A percentile compares a stretch with the other conserved stretches of the same genome.
Evolutionary conservation across 2,888 invertebrate genomes (phyloP).

Genomic region (Homarus gammarus): DNA sequence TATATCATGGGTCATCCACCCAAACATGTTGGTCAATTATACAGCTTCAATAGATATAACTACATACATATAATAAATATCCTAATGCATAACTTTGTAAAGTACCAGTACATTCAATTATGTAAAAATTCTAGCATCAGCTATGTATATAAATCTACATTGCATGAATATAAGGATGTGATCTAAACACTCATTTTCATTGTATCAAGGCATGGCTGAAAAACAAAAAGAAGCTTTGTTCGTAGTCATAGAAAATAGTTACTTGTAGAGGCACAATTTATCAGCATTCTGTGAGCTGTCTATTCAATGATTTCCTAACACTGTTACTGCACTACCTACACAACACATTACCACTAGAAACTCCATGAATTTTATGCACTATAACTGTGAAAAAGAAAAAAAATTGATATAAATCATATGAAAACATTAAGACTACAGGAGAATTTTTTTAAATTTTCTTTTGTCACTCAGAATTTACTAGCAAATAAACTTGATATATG

Average conservation of each 20-base stretch:
- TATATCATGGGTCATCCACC: too few species aligned
- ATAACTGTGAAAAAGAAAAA: too few species aligned
- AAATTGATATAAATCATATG: too few species aligned
- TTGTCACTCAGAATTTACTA: too few species aligned
- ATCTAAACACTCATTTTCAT: not conserved
- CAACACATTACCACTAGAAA: not conserved
- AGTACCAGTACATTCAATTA: too few species aligned
- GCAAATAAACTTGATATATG: too few species aligned
- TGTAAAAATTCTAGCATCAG: not conserved
- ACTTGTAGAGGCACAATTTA: conserved; percentile 14
- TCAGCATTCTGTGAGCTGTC: not conserved
- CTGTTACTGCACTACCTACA: not conserved
- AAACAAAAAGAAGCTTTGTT: not conserved
- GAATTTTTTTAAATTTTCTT: too few species aligned
- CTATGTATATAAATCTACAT: not conserved
- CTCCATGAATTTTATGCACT: not conserved
- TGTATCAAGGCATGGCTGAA: not conserved
- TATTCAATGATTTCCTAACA: not conserved
- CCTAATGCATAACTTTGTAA: too few species aligned
- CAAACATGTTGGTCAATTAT: not conserved
- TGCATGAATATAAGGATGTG: not conserved
- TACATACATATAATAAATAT: not conserved
- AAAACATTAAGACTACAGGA: too few species aligned
- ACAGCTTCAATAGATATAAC: not conserved
- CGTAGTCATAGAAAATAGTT: not conserved